Evolutionary conservation across 2,113 vertebrate genomes (phyloP).

Genomic region (Rhea americana): DNA sequence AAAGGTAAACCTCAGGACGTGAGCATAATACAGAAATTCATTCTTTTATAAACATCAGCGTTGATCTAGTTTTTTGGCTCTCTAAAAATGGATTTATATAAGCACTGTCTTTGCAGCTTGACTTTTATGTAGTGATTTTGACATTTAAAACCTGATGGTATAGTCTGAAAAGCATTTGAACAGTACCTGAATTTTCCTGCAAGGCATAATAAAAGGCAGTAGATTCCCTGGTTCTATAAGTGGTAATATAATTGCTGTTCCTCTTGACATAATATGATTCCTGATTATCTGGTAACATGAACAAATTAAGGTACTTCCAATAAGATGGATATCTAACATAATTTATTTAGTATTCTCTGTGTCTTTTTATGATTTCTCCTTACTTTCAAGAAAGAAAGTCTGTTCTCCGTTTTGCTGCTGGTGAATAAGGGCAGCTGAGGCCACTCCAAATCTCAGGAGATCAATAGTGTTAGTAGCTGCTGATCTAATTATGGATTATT

Average conservation of each 20-base stretch:
- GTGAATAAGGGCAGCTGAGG: constrained; percentile 44
- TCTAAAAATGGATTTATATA: background rate
- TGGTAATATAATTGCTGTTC: background rate
- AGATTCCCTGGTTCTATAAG: background rate
- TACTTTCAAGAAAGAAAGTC: constrained; percentile 32
- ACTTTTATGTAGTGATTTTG: background rate
- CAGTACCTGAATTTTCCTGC: background rate
- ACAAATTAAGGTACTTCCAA: background rate
- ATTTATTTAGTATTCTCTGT: background rate
- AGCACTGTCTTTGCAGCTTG: background rate
- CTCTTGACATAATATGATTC: background rate
- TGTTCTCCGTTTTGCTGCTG: constrained; percentile 26
- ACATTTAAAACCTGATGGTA: background rate
- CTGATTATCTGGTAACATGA: background rate
- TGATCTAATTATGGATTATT: constrained; percentile 62
- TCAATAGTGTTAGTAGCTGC: constrained; percentile 23
- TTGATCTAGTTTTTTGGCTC: background rate
- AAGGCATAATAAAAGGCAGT: background rate
- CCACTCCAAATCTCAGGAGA: constrained; percentile 42
- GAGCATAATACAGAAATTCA: background rate
- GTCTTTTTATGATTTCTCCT: background rate
- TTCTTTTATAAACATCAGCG: background rate
- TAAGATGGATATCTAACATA: background rate
- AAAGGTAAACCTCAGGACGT: background rate
- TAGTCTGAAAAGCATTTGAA: background rate